Conservation (phyloP, 2,888 invertebrate species). For the Pterostichus madidus region DNA sequence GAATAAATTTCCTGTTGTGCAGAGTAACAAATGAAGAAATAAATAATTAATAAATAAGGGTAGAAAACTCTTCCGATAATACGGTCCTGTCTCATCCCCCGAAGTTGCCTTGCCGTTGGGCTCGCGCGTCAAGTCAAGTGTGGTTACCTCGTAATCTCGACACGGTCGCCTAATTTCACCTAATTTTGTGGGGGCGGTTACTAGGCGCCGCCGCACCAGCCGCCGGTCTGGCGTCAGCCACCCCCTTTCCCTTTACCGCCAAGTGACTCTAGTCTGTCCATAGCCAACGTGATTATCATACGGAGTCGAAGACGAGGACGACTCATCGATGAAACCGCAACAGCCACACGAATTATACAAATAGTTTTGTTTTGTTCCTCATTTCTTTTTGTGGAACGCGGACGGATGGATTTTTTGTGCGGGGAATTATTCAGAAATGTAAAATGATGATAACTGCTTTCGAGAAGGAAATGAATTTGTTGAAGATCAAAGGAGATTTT, state of each 20-base stretch:
- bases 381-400: conserved; percentile 31
- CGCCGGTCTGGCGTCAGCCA: conserved; percentile 55
- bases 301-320: not conserved
- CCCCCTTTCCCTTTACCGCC: not conserved
- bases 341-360: conserved; percentile 44
- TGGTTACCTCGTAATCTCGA: conserved; percentile 61
- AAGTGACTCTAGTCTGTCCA: not conserved
- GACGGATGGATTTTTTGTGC: conserved; percentile 30
- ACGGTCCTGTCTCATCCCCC: not conserved
- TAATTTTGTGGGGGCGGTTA: conserved; percentile 64
- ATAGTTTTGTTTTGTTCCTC: conserved; percentile 49
- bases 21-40: too few relatives aligned
- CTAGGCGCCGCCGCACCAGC: conserved; percentile 56
- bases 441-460: conserved; percentile 45
- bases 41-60: too few relatives aligned
- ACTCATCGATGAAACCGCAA: conserved; percentile 54
- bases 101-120: not conserved
- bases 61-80: not conserved
- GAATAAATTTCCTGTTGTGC: too few relatives aligned
- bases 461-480: conserved; percentile 41
- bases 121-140: conserved; percentile 17
- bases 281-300: conserved; percentile 52
- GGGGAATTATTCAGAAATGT: conserved; percentile 42
- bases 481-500: not conserved
- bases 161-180: conserved; percentile 63